Evolutionary conservation across 2,797 vertebrate species (phyloP).

Genomic region (Lepilemur ruficaudatus): DNA sequence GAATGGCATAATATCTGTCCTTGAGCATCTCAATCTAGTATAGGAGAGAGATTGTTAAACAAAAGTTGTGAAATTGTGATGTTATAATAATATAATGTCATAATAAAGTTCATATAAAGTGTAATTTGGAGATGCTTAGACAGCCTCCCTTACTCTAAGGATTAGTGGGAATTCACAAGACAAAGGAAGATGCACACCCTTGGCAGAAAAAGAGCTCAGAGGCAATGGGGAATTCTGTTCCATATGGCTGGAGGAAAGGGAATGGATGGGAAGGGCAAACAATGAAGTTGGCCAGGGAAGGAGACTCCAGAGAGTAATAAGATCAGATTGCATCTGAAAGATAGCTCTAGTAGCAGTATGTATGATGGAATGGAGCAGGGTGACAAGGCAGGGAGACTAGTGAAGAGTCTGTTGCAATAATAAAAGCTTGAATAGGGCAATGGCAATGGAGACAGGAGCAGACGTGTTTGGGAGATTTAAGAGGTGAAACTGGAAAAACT

Average conservation of each 20-base stretch:
- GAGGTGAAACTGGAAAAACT: not conserved
- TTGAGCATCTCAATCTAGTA: not conserved
- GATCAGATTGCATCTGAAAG: not conserved
- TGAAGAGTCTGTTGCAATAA: not conserved
- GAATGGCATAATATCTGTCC: not conserved
- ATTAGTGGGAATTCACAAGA: not conserved
- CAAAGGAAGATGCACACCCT: not conserved
- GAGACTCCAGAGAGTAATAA: not conserved
- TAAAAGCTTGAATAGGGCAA: not conserved
- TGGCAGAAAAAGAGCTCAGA: not conserved
- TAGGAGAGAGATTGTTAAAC: not conserved
- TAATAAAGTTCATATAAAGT: not conserved
- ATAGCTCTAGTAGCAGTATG: not conserved
- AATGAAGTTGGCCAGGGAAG: not conserved
- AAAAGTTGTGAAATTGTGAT: not conserved
- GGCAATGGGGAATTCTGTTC: not conserved
- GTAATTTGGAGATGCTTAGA: not conserved
- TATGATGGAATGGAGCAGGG: not conserved
- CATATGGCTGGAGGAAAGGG: not conserved
- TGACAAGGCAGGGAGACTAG: not conserved
- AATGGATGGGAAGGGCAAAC: not conserved
- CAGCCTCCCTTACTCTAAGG: not conserved
- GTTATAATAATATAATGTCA: not conserved
- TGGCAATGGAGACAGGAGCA: not conserved
- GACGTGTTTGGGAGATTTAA: not conserved